Conservation (phyloP, 2,797 vertebrate genomes). For the Acipenser oxyrinchus region DNA sequence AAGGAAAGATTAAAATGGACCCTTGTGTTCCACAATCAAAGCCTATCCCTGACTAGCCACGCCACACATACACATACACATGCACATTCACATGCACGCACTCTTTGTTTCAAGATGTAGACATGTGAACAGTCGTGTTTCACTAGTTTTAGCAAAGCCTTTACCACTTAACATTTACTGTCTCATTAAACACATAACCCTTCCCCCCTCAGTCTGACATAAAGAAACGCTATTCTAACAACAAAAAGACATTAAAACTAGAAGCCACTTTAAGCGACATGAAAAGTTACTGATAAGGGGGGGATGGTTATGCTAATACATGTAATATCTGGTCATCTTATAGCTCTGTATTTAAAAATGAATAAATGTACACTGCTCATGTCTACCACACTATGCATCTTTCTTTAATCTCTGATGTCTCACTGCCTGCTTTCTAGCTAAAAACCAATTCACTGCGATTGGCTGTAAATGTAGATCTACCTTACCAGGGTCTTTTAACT, state of each 20-base stretch:
- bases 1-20: no score
- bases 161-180: neutral
- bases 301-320: neutral
- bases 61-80: neutral
- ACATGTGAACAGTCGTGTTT: neutral
- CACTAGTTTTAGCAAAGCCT: neutral
- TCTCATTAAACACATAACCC: neutral
- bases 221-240: no score
- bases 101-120: neutral
- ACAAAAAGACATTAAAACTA: no score
- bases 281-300: neutral
- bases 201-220: neutral
- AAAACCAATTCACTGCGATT: neutral
- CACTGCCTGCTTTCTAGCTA: neutral
- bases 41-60: no score
- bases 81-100: neutral
- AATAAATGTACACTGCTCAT: neutral
- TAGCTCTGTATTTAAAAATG: neutral
- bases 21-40: no score
- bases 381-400: neutral
- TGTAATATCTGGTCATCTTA: neutral
- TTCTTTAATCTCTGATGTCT: constrained; percentile 3
- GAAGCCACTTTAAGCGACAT: no score
- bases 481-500: constrained; percentile 62
- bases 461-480: constrained; percentile 29